Evolutionary conservation across 37 sponge, comb jelly and placozoan genomes (phyloP).

Genomic region (Sycon ciliatum): DNA sequence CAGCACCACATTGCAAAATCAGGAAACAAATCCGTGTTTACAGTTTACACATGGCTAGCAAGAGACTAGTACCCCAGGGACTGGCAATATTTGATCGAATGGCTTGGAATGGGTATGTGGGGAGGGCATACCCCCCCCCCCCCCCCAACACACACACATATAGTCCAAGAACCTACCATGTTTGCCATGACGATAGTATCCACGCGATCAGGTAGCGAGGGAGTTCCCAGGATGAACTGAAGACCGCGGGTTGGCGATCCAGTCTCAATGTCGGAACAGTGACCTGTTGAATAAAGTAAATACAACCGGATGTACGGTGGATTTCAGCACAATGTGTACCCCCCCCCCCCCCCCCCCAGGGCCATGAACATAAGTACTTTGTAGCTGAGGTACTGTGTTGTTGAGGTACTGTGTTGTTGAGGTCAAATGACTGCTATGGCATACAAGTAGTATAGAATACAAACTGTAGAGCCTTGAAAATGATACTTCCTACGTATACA

Average conservation of each 20-base stretch:
- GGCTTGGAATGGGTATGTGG: not conserved
- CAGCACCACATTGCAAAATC: not conserved
- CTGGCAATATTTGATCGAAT: too few relatives aligned
- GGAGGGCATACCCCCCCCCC: not conserved
- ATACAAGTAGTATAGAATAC: too few relatives aligned
- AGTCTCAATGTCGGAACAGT: conserved; percentile 55
- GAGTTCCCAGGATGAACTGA: conserved; percentile 72
- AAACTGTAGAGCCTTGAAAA: too few relatives aligned
- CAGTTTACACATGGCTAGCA: too few relatives aligned
- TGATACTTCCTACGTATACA: too few relatives aligned
- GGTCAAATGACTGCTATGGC: too few relatives aligned
- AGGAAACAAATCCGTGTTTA: not conserved
- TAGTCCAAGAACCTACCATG: conserved; percentile 38
- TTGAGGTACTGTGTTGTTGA: too few relatives aligned
- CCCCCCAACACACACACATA: too few relatives aligned
- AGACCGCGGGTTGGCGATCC: conserved; percentile 69
- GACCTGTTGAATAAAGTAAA: conserved; percentile 31
- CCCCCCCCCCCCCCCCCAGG: not conserved
- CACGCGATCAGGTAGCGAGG: conserved; percentile 35
- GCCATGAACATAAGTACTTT: not conserved
- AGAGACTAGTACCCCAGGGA: too few relatives aligned
- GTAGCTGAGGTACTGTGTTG: not conserved
- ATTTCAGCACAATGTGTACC: not conserved
- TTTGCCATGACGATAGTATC: conserved; percentile 97
- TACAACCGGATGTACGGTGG: not conserved